A percentile compares a stretch with the other conserved stretches of the same genome.
These are phyloP conservation scores for Propithecus deckenii DNA, from an alignment of 2,797 vertebrate species.

Conservation along the genomic window DNA sequence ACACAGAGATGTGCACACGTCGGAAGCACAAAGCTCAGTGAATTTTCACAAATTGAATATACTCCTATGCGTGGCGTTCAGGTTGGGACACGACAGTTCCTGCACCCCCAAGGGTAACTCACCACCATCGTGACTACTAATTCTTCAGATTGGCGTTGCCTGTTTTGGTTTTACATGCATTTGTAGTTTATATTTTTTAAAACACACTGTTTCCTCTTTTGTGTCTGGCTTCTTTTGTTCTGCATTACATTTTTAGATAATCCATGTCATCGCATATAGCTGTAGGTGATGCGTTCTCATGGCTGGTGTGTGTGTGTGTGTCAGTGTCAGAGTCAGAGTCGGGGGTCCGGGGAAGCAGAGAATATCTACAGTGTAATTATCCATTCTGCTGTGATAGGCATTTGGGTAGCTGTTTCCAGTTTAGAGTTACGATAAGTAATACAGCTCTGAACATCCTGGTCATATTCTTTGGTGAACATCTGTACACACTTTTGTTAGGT, in stretches of 20 bases:
- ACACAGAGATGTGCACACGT: not conserved
- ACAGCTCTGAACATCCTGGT: not conserved
- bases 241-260: not conserved
- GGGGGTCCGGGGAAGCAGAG: not conserved
- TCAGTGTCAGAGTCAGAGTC: not conserved
- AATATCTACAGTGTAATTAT: not conserved
- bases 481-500: not conserved
- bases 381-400: not conserved
- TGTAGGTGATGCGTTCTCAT: not conserved
- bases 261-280: not conserved
- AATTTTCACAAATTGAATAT: too few species aligned
- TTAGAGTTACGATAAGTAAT: not conserved
- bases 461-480: not conserved
- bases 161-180: not conserved
- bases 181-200: not conserved
- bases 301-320: accelerated
- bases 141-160: not conserved
- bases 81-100: not conserved
- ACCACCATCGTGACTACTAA: not conserved
- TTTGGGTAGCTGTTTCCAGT: not conserved
- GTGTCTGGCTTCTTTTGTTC: not conserved
- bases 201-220: not conserved
- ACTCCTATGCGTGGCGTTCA: not conserved
- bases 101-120: not conserved
- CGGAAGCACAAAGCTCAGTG: not conserved